Base-by-base conservation (phyloP, 2,797 vertebrate genomes). In the Antrozous pallidus region DNA sequence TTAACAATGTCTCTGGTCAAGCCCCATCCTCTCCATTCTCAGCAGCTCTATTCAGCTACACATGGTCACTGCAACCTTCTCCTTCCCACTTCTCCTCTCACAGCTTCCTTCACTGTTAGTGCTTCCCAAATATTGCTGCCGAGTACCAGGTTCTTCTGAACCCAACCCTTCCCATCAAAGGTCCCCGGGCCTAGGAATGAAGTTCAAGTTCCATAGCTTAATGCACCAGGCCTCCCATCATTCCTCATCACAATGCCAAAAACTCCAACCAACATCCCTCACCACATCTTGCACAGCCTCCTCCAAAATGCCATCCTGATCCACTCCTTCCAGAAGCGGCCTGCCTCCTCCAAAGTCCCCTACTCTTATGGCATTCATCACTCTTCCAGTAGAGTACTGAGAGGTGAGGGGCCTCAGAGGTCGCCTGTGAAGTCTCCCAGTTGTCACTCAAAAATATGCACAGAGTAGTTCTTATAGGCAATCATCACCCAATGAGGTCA, bases 271-370 rank as follows among this genome's bases (percentile, higher is more conserved):
- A 58, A 16, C 6, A 7, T 6, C 24, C 86, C 54, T 84, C 38
- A 8, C 20, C 1, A 11, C 1, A 7, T 0, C 0, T 0, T 24
- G 49, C 2, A 42, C 18, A 16, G 36, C 45, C 51, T 33, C 24
- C 6, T 58, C 54, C 33, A 74, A 40, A 28, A 36, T 6, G 18
- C 56, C 80, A 36, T 42, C 22, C 28, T 6, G 18, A 12, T 2
- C 20, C 6, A 7, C 24, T 70, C 77, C 45, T 82, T 67, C 28
- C 42, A 26, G 85, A 89, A 75, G 74, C 31, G 47, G 36, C 26
- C 31, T 5, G 13, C 16, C 49, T 67, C 26, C 86, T 45, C 18
- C 38, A 49, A 17, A 47, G 16, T 63, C 61, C 45, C 75, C 38
- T 16, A 26, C 10, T 31, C 28, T 6, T n/a, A 42, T 3, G 17